Conservation (phyloP, 1,140 invertebrate genomes). For the Hermatobates lingyangjiaoensis region DNA sequence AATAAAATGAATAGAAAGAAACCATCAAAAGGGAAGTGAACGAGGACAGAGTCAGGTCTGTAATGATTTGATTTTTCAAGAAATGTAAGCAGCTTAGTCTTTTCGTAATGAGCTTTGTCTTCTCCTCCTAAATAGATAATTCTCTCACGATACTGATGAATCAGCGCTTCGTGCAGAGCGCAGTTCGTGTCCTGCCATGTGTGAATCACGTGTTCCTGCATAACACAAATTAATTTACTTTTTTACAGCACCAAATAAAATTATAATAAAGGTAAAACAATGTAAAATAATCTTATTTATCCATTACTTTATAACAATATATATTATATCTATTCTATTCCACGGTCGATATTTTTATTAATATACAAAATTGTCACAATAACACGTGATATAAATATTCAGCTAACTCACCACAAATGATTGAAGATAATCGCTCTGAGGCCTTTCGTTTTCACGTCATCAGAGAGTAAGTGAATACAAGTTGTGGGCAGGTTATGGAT, state of each 20-base stretch:
- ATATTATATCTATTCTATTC: not conserved
- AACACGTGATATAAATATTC: too few species aligned
- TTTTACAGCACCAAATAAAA: too few species aligned
- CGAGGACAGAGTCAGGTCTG: conserved; percentile 67
- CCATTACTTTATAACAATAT: not conserved
- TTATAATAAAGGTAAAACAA: conserved; percentile 7
- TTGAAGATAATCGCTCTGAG: too few species aligned
- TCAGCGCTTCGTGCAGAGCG: conserved; percentile 75
- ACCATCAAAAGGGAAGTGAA: conserved; percentile 71
- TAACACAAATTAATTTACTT: too few species aligned
- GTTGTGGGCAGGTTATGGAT: too few species aligned
- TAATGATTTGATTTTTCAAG: conserved; percentile 67
- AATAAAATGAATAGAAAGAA: conserved; percentile 11
- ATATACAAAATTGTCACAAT: too few species aligned
- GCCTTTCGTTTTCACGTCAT: too few species aligned
- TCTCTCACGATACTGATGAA: conserved; percentile 64
- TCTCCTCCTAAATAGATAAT: conserved; percentile 36
- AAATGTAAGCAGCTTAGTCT: conserved; percentile 65
- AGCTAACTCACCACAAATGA: too few species aligned
- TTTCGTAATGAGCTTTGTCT: conserved; percentile 36
- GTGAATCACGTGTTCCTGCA: conserved; percentile 77
- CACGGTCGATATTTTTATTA: not conserved
- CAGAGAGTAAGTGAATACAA: too few species aligned
- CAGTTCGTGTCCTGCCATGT: conserved; percentile 73
- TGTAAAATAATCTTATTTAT: not conserved